Percentiles rank a stretch among this genome's conserved stretches.
These are phyloP conservation scores for Probaryconus sp. DNA, from an alignment of 1,140 invertebrate species.

Conservation along the genomic window DNA sequence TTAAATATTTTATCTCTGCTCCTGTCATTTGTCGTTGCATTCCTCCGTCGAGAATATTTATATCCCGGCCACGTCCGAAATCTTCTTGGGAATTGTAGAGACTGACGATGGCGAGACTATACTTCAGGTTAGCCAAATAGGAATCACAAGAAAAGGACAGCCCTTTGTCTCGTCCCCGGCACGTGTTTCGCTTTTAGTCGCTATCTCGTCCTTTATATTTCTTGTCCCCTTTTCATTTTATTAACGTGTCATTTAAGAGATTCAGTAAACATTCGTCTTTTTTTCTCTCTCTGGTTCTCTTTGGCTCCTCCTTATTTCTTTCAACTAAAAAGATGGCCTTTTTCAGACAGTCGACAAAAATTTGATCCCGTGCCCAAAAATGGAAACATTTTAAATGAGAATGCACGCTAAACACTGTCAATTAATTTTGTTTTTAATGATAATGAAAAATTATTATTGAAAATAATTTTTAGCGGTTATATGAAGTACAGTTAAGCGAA, in stretches of 20 bases:
- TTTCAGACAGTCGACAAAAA: constrained; percentile 5
- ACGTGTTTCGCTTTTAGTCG: constrained; percentile 48
- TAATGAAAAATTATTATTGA: too few relatives aligned
- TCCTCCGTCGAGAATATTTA: constrained; percentile 65
- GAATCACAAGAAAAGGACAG: constrained; percentile 55
- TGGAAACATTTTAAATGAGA: too few relatives aligned
- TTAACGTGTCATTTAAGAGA: constrained; percentile 54
- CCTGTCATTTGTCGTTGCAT: constrained; percentile 62
- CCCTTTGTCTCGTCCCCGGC: constrained; percentile 46
- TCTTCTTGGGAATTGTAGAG: constrained; percentile 65
- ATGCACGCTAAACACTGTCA: too few relatives aligned
- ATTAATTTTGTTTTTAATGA: too few relatives aligned
- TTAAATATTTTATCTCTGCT: constrained; percentile 61
- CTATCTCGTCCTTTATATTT: constrained; percentile 26
- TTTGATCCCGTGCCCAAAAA: too few relatives aligned
- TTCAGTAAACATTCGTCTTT: constrained; percentile 40
- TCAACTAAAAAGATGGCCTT: constrained; percentile 18
- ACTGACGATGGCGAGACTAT: constrained; percentile 54
- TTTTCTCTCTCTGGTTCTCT: constrained; percentile 7
- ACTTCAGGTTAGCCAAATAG: constrained; percentile 51
- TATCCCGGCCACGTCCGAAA: constrained; percentile 65
- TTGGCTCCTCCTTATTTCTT: constrained; percentile 15
- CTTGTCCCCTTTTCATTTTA: constrained; percentile 47
- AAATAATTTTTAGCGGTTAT: neutral
- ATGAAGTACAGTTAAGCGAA: constrained; percentile 8